These are phyloP conservation scores for Jacana jacana DNA, from an alignment of 2,113 vertebrate genomes.

Conservation along the genomic window DNA sequence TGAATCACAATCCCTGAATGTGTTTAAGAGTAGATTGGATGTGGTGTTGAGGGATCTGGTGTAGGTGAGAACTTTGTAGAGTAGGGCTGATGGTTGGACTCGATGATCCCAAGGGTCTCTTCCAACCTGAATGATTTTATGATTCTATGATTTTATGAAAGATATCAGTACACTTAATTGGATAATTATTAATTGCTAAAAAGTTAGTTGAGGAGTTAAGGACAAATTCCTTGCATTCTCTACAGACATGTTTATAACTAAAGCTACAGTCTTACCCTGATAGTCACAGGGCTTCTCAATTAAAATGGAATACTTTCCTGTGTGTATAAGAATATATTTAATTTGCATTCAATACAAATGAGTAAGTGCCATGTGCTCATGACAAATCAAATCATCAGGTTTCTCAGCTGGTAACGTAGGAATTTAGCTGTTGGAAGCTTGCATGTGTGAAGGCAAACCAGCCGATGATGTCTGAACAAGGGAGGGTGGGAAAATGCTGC, in stretches of 20 bases:
- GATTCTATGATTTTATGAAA: too few relatives aligned
- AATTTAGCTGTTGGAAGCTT: conserved; percentile 11
- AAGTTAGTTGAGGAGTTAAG: neutral
- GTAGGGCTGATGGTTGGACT: too few relatives aligned
- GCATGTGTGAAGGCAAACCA: neutral
- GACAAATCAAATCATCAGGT: conserved; percentile 13
- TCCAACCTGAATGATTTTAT: too few relatives aligned
- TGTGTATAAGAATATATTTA: neutral
- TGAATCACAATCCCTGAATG: too few relatives aligned
- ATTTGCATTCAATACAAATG: conserved; percentile 7
- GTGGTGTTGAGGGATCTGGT: too few relatives aligned
- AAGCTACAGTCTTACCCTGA: neutral
- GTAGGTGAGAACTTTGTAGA: too few relatives aligned
- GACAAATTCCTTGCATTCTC: neutral
- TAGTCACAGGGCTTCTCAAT: neutral
- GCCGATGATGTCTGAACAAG: neutral
- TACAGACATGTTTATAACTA: neutral
- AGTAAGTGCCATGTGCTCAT: neutral
- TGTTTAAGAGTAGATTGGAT: too few relatives aligned
- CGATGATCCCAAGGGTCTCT: too few relatives aligned
- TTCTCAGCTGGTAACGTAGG: conserved; percentile 6
- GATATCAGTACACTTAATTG: neutral
- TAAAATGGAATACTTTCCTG: neutral
- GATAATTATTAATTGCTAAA: neutral
- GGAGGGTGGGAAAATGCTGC: neutral